phyloP scores from a whole-genome alignment of 2,888 invertebrate species.

The Onchidella celtica region DNA sequence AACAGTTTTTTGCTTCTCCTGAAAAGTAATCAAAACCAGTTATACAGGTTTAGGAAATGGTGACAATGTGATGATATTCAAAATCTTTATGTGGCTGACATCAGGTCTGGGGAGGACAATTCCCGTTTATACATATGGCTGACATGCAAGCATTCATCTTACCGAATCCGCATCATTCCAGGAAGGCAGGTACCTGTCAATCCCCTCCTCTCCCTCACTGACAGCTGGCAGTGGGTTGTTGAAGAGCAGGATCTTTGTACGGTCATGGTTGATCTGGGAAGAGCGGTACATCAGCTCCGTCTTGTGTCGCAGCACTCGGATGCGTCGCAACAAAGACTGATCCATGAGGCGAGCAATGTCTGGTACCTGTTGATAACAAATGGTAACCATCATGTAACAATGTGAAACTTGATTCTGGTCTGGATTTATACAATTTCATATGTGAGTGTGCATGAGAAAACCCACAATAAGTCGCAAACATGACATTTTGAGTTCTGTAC shows the following conservation, averaged over 20 bases:
- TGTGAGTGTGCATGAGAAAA: too few relatives aligned
- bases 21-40: too few relatives aligned
- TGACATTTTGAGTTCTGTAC: too few relatives aligned
- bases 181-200: constrained; percentile 71
- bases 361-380: constrained; percentile 66
- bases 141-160: not conserved
- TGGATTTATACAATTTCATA: too few relatives aligned
- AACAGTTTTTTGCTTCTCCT: too few relatives aligned
- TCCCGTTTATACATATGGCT: too few relatives aligned
- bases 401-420: too few relatives aligned
- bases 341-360: constrained; percentile 70
- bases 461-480: too few relatives aligned
- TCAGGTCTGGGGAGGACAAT: too few relatives aligned
- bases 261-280: constrained; percentile 73
- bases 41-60: too few relatives aligned
- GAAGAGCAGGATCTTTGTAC: constrained; percentile 71
- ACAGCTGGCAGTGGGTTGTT: constrained; percentile 75
- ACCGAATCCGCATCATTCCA: constrained; percentile 59
- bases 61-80: too few relatives aligned
- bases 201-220: constrained; percentile 61
- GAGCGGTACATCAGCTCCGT: constrained; percentile 77
- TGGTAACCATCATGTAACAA: not conserved
- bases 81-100: too few relatives aligned
- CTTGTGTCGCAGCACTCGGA: constrained; percentile 70
- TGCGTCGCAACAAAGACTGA: constrained; percentile 59